A percentile compares a stretch with the other conserved stretches of the same genome.
These are phyloP conservation scores for Drosophila kohkoa DNA, from an alignment of 1,140 invertebrate genomes.

Conservation along the genomic window DNA sequence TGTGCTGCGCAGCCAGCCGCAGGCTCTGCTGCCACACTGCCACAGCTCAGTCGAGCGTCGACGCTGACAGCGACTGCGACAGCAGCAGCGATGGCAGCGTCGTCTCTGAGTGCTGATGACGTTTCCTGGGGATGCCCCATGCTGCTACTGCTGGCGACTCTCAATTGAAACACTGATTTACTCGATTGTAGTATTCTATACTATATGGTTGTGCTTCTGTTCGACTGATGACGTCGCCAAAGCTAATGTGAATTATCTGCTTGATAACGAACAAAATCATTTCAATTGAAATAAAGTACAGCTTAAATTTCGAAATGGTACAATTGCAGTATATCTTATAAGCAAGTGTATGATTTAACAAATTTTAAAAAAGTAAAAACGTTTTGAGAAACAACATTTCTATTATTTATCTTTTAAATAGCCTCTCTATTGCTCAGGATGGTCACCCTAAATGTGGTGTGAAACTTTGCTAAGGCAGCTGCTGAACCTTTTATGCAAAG, in stretches of 20 bases:
- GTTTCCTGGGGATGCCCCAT: conserved; percentile 63
- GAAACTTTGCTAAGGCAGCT: conserved; percentile 12
- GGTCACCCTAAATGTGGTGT: conserved; percentile 26
- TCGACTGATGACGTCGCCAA: neutral
- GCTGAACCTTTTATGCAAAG: neutral
- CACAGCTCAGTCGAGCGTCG: conserved; percentile 29
- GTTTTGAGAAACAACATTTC: neutral
- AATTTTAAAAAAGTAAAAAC: neutral
- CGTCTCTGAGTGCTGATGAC: conserved; percentile 35
- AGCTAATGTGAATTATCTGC: neutral
- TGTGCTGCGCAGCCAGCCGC: conserved; percentile 55
- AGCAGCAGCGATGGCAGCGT: neutral
- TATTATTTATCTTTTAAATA: neutral
- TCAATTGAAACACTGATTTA: neutral
- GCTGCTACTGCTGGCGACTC: conserved; percentile 18
- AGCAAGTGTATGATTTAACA: neutral
- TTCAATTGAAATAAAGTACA: too few relatives aligned
- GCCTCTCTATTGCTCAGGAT: neutral
- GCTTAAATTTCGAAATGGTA: too few relatives aligned
- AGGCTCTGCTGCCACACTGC: conserved; percentile 64
- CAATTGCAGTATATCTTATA: too few relatives aligned
- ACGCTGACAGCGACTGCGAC: conserved; percentile 42
- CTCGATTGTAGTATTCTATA: neutral
- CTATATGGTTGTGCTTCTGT: neutral
- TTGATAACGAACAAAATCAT: too few relatives aligned